Base-by-base conservation (phyloP, 2,888 invertebrate genomes). In the Phoenoteleia sp. region DNA sequence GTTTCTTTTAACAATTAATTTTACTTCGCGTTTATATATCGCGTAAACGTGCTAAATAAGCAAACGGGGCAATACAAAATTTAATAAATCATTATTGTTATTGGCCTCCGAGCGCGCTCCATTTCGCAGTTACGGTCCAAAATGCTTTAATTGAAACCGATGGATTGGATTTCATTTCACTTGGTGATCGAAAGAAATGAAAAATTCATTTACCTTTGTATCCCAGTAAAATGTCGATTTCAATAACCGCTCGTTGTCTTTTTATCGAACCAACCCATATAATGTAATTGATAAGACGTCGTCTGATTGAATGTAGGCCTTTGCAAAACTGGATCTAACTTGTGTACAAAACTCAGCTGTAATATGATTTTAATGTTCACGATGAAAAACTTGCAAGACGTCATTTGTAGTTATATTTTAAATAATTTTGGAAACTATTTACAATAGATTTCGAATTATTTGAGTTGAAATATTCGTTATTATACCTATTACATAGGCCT, bases 181-280 rank as follows among this genome's bases (percentile, higher is more conserved):
- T 56, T 33, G 27, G 15, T 5, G n/a, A 29, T 49, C 11, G 29
- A 75, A 52, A 54, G 27, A 62, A 64, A 25, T 42, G 71, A 58
- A 39, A 52, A 64, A 42, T 29, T 52, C 23, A 62, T 62, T 62
- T 56, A 5, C 52, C 9, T 62, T 33, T 13, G 23, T 29, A 45
- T 60, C 7, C 29, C 7, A 64, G 17, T 39, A 25, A 58, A 56
- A 66, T 29, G 29, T 33, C 60, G 21, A 52, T 69, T 49, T 69
- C 69, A 23, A 19, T 69, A 39, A 45, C 56, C 62, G 42, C 45
- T 71, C 71, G 71, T 62, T 79, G 79, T 71, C 79, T 62, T 47
- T 56, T 62, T 79, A 64, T 71, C 79, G 79, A 79, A 79, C 71
- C 71, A 79, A 79, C 64, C 79, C 71, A 79, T 45, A 67, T 36